These are phyloP conservation scores for Augochlora pura DNA, from an alignment of 1,140 invertebrate species.

Conservation along the genomic window DNA sequence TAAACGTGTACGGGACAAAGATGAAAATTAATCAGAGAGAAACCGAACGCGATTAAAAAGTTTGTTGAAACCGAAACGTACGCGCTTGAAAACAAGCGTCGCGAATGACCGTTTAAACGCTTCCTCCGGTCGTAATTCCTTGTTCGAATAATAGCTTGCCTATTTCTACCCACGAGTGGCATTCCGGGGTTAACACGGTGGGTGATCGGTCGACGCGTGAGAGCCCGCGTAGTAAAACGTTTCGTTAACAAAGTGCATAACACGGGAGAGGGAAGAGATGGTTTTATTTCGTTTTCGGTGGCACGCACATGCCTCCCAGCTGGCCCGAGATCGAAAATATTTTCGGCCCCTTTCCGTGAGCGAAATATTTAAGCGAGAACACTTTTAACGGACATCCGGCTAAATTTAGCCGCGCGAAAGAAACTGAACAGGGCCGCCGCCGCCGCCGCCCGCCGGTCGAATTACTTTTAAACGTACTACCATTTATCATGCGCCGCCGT, in stretches of 20 bases:
- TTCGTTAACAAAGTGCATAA: constrained; percentile 27
- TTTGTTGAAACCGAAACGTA: background rate
- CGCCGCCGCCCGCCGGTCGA: background rate
- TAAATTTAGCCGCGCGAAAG: constrained; percentile 11
- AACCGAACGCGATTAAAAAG: background rate
- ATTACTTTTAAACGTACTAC: background rate
- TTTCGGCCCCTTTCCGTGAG: constrained; percentile 16
- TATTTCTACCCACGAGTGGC: constrained; percentile 1
- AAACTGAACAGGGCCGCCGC: background rate
- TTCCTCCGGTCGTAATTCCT: background rate
- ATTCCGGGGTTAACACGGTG: constrained; percentile 16
- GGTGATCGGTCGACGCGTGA: constrained; percentile 46
- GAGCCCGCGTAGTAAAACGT: constrained; percentile 27
- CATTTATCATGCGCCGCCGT: background rate
- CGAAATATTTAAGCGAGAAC: constrained; percentile 30
- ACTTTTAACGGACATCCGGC: background rate
- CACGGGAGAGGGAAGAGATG: constrained; percentile 2
- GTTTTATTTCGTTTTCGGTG: constrained; percentile 28
- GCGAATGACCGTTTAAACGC: background rate
- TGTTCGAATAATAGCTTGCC: background rate
- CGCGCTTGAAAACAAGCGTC: background rate
- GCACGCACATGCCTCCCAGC: constrained; percentile 35
- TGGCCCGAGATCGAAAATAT: constrained; percentile 32
- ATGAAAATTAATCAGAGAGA: no score
- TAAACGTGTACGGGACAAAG: no score